These are phyloP conservation scores for Adelognathus sp. DNA, from an alignment of 2,888 invertebrate genomes.

Conservation along the genomic window DNA sequence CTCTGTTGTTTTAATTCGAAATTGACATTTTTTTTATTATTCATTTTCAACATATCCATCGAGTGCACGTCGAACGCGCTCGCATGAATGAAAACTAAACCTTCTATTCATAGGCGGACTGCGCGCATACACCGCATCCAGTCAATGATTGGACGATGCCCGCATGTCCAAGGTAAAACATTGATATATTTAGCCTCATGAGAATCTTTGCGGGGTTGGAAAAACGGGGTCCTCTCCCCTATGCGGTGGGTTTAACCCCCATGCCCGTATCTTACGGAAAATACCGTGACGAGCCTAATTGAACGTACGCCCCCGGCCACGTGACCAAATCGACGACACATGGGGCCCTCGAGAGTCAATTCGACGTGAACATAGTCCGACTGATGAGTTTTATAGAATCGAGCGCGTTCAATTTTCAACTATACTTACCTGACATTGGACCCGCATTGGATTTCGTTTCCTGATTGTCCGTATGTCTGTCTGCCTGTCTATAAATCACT, in stretches of 20 bases:
- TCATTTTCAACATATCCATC: too few relatives aligned
- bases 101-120: constrained; percentile 73
- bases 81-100: constrained; percentile 75
- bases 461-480: too few relatives aligned
- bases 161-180: constrained; percentile 64
- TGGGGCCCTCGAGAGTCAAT: neutral
- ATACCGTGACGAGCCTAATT: constrained; percentile 70
- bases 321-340: too few relatives aligned
- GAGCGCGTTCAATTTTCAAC: too few relatives aligned
- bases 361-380: too few relatives aligned
- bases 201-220: constrained; percentile 73
- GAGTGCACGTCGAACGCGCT: constrained; percentile 44
- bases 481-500: constrained; percentile 5
- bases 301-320: constrained; percentile 59
- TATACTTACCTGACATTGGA: constrained; percentile 17
- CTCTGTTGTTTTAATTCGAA: too few relatives aligned
- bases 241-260: constrained; percentile 63
- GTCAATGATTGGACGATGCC: constrained; percentile 58
- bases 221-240: constrained; percentile 67
- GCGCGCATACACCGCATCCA: constrained; percentile 55
- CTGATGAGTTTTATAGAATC: too few relatives aligned
- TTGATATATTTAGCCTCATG: constrained; percentile 71
- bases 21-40: too few relatives aligned
- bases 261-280: constrained; percentile 70
- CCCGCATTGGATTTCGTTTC: constrained; percentile 34